Conservation (phyloP, 2,888 invertebrate genomes). For the Lasioglossum calceatum region DNA sequence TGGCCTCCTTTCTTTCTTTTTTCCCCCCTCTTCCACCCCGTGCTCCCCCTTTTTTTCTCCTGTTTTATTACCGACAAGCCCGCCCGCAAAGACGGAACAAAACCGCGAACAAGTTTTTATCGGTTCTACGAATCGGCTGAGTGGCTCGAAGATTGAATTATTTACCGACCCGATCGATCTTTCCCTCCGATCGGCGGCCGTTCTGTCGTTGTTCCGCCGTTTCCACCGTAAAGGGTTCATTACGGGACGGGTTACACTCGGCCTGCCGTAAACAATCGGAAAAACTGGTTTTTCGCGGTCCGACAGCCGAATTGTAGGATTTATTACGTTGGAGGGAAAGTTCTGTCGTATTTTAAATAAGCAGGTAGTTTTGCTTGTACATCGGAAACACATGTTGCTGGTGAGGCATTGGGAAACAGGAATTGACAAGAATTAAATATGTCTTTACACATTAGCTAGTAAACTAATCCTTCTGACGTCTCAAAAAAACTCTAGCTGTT, state of each 20-base stretch:
- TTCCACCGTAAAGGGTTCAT: slow-evolving; percentile 1
- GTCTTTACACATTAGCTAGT: no score
- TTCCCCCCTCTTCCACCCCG: not conserved
- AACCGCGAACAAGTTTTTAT: slow-evolving; percentile 40
- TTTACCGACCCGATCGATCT: slow-evolving; percentile 41
- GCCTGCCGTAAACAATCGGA: not conserved
- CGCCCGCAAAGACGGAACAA: slow-evolving; percentile 13
- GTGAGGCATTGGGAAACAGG: no score
- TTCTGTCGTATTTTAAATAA: no score
- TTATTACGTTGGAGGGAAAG: no score
- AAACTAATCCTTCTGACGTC: no score
- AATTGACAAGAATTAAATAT: no score
- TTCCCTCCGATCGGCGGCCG: slow-evolving; percentile 9
- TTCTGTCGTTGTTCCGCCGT: not conserved
- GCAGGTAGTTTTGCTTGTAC: no score
- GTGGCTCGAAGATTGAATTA: slow-evolving; percentile 51
- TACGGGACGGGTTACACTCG: not conserved
- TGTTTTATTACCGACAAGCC: slow-evolving; percentile 9
- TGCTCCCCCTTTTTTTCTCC: slow-evolving; percentile 5
- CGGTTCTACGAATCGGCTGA: slow-evolving; percentile 36
- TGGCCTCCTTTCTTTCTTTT: not conserved
- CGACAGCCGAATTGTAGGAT: not conserved
- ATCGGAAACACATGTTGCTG: no score
- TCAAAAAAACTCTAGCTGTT: no score
- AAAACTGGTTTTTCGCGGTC: not conserved